A percentile compares a stretch with the other conserved stretches of the same genome.
phyloP scores from a whole-genome alignment of 2,113 vertebrate genomes.

The Bambusicola thoracicus region DNA sequence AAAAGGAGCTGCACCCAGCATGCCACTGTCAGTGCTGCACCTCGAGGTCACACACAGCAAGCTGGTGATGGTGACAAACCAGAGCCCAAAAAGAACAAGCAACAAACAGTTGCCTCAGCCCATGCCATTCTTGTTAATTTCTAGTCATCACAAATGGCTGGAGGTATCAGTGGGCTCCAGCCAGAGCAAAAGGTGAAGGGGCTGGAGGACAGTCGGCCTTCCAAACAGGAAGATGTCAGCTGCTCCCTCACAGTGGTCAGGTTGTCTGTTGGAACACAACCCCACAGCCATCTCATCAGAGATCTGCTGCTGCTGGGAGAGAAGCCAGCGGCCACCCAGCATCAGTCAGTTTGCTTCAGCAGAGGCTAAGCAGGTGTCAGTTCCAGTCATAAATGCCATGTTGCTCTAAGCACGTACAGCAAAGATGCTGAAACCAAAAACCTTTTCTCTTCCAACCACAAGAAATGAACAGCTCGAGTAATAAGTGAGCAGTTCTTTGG shows the following conservation, averaged over 20 bases:
- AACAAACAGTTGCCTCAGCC: fast-evolving
- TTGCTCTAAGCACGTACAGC: not conserved
- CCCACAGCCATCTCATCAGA: not conserved
- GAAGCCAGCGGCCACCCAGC: not conserved
- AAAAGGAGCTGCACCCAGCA: too few species aligned
- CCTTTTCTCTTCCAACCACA: not conserved
- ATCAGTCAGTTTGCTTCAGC: not conserved
- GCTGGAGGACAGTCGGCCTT: not conserved
- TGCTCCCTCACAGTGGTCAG: not conserved
- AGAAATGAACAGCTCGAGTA: not conserved
- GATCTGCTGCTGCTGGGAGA: not conserved
- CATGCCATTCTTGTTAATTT: not conserved
- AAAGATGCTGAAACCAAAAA: not conserved
- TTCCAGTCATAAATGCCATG: not conserved
- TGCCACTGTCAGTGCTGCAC: too few species aligned
- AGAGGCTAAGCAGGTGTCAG: not conserved
- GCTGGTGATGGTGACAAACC: not conserved
- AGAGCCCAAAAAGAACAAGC: not conserved
- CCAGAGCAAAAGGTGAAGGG: not conserved
- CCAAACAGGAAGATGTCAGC: not conserved
- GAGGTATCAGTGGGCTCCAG: not conserved
- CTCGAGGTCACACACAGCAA: too few species aligned
- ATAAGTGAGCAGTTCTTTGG: not conserved
- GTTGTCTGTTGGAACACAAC: not conserved
- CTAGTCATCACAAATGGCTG: not conserved